Evolutionary conservation across 1,140 invertebrate species (phyloP), one percentile per base, ranked within the genome.

Genomic region (Bactericera cockerelli): DNA sequence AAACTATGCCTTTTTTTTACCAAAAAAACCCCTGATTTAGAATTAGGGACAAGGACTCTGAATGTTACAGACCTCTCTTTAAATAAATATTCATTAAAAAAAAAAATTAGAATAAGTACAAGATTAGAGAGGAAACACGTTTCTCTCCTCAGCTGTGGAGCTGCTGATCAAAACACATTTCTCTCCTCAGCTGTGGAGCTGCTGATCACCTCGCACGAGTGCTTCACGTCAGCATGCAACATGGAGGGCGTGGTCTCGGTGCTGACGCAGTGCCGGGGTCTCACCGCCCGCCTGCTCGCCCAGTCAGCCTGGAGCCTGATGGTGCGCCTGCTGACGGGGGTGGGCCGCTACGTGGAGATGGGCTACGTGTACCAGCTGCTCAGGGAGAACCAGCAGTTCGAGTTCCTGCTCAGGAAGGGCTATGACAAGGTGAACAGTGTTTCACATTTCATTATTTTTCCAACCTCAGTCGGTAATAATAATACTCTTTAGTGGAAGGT

Each of bases 241-340:
- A 91, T 92, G 79, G 87, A 93, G 71, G 89, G 89, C 39, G 91
- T 93, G 66, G 86, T 86, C 1, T 80, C 80, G 38, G 78, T 89
- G 55, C 73, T 94, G 57, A 77, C 82, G 55, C 82, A 83, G 57
- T 81, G 82, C 59, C 79, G 83, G 65, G 77, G 75, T 26, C 72
- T 91, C 4, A 79, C 83, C 6, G 73, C 76, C n/a, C 72, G 79
- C 59, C 73, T 93, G 26, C 72, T 81, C 54, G 73, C 76, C 22
- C 77, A 81, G 1, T 77, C 83, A 65, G 81, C 86, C 55, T 92
- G 86, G 82, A 76, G 79, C 26, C 73, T 90, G 59, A 83, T 93
- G 74, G 87, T 81, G 1, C 76, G 82, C 26, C 71, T 89, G 26
- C 68, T 87, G 33, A 86, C 79, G 22, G 85, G 84, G 6, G 77